Evolutionary conservation across 2,797 vertebrate species (phyloP), one percentile per base, ranked within the genome.

Genomic region (Semaprochilodus insignis): DNA sequence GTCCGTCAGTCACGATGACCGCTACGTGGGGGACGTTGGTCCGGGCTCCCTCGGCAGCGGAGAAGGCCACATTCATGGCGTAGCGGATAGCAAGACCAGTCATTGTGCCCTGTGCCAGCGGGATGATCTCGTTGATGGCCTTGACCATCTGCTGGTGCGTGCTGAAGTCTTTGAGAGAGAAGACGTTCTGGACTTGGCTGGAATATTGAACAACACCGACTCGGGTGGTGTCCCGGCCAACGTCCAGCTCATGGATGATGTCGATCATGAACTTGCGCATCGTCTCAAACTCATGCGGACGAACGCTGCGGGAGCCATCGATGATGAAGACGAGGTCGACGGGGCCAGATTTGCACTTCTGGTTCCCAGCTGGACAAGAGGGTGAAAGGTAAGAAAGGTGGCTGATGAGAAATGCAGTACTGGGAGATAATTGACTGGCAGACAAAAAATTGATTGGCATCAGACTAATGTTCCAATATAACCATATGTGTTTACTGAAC

Each of bases 71-170:
- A 0, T 96, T 96, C 97, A 98, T 98, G 91, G 95, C 88, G 0
- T 99, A 99, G 88, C 94, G 96, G 91, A 99, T 99, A 83, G 97
- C 98, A 83, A 99, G 92, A 1, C 98, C 98, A 0, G 98, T 99
- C 98, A 99, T 99, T 81, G 98, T 99, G 69, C 98, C 98, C 91
- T 99, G 97, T 21, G 98, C 96, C 69, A 99, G 92, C 0, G 98
- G 98, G 60, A 98, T 85, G 84, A 99, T 96, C 89, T 95, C 89
- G 48, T 96, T 96, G 91, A 99, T 97, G 90, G 94, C 95, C 57
- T 94, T 96, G 87, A 98, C 96, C 96, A 99, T 98, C 70, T 95
- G 91, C 0, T 87, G 91, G 57, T 93, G 90, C 0, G 91, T 95
- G 57, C 89, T 90, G 90, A 96, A 97, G 0, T 94, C 89, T 82